Conservation (phyloP, 2,888 invertebrate genomes). For the Operophtera brumata region DNA sequence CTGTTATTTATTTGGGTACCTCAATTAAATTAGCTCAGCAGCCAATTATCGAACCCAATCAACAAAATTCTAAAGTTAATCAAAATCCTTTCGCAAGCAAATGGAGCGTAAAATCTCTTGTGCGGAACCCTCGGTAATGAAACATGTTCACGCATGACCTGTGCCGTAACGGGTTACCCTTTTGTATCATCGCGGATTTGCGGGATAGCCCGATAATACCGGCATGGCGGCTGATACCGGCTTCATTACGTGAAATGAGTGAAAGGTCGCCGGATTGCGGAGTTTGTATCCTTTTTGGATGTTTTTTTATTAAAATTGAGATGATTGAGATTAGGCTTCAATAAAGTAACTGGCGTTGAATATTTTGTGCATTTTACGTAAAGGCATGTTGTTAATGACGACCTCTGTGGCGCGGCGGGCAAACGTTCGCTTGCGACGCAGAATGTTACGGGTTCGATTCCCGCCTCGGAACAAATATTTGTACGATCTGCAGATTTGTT, state of each 20-base stretch:
- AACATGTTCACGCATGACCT: constrained; percentile 40
- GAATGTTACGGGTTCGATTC: too few relatives aligned
- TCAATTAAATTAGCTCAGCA: constrained; percentile 2
- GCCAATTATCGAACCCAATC: constrained; percentile 7
- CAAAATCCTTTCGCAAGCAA: constrained; percentile 30
- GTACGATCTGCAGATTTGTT: too few relatives aligned
- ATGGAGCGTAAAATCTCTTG: constrained; percentile 43
- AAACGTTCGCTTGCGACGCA: too few relatives aligned
- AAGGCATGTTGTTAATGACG: too few relatives aligned
- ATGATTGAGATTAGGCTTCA: neutral
- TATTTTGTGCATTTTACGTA: neutral
- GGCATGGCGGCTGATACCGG: constrained; percentile 16
- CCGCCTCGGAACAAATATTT: too few relatives aligned
- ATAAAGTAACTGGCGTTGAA: neutral
- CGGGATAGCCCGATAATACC: constrained; percentile 30
- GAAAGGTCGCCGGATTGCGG: constrained; percentile 17
- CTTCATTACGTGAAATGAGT: constrained; percentile 30
- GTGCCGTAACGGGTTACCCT: constrained; percentile 35
- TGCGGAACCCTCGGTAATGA: constrained; percentile 36
- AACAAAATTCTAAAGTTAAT: constrained; percentile 25
- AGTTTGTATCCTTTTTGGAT: constrained; percentile 8
- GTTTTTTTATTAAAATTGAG: constrained; percentile 11
- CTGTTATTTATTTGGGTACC: neutral
- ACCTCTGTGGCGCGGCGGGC: too few relatives aligned
- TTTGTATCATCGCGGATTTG: constrained; percentile 39